Percentiles rank a stretch among this genome's conserved stretches.
These are phyloP conservation scores for Drosophila dives DNA, from an alignment of 2,888 invertebrate genomes.

Conservation along the genomic window DNA sequence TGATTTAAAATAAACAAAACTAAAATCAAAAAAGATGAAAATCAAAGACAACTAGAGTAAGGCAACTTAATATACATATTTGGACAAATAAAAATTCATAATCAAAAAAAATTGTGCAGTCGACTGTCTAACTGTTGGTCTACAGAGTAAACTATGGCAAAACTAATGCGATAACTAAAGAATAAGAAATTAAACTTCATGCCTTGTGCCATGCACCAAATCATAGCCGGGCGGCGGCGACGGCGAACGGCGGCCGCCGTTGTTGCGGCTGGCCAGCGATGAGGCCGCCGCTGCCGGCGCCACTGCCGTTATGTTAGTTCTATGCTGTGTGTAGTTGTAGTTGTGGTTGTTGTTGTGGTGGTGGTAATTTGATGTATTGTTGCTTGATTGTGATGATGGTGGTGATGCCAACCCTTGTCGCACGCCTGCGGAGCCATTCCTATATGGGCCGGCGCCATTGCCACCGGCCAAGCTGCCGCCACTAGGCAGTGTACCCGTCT, in stretches of 20 bases:
- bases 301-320: conserved; percentile 78
- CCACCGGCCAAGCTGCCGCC: conserved; percentile 74
- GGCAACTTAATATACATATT: conserved; percentile 32
- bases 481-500: conserved; percentile 68
- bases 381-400: conserved; percentile 75
- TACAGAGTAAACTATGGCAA: conserved; percentile 27
- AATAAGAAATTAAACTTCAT: conserved; percentile 83
- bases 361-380: conserved; percentile 70
- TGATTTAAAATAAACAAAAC: conserved; percentile 12
- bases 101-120: conserved; percentile 4
- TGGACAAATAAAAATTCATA: conserved; percentile 18
- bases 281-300: conserved; percentile 67
- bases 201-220: conserved; percentile 86
- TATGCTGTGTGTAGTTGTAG: conserved; percentile 79
- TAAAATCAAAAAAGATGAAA: conserved; percentile 9
- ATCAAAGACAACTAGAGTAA: conserved; percentile 12
- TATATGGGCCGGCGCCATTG: conserved; percentile 72
- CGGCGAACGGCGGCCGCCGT: conserved; percentile 81
- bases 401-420: conserved; percentile 84
- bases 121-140: conserved; percentile 6
- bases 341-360: conserved; percentile 67
- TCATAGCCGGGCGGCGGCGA: conserved; percentile 85
- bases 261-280: conserved; percentile 58
- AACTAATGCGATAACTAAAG: conserved; percentile 36
- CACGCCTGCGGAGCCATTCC: conserved; percentile 83